Evolutionary conservation across 2,113 vertebrate species (phyloP).

Genomic region (Nothocercus julius): DNA sequence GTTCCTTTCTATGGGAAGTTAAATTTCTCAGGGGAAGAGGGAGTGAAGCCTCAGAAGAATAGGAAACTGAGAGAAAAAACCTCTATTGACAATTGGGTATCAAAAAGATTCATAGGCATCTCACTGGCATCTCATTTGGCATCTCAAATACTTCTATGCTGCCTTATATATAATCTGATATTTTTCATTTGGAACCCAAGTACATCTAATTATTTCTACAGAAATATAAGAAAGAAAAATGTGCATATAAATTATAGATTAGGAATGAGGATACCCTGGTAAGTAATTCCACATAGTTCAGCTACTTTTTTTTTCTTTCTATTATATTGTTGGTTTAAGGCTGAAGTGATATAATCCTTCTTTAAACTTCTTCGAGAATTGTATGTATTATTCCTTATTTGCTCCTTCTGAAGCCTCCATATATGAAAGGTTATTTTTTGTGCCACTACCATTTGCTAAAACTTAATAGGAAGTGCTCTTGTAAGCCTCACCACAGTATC

Average conservation of each 20-base stretch:
- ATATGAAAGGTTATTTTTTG: slow-evolving; percentile 79
- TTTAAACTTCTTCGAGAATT: slow-evolving; percentile 66
- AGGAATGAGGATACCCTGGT: slow-evolving; percentile 17
- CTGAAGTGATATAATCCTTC: slow-evolving; percentile 65
- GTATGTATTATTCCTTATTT: slow-evolving; percentile 72
- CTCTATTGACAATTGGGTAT: slow-evolving; percentile 22
- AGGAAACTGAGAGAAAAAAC: slow-evolving; percentile 61
- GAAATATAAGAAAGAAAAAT: slow-evolving; percentile 46
- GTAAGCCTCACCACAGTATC: slow-evolving; percentile 69
- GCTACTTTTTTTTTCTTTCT: slow-evolving; percentile 5
- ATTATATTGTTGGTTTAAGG: slow-evolving; percentile 59
- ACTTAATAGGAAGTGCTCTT: slow-evolving; percentile 78
- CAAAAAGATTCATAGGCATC: slow-evolving; percentile 20
- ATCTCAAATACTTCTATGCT: slow-evolving; percentile 21
- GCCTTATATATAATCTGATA: slow-evolving; percentile 32
- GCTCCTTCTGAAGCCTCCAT: slow-evolving; percentile 64
- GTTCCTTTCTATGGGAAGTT: neutral
- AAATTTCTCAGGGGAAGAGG: slow-evolving; percentile 16
- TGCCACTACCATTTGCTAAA: slow-evolving; percentile 68
- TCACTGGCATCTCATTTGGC: no score
- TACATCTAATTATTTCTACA: slow-evolving; percentile 55
- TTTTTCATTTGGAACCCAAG: slow-evolving; percentile 33
- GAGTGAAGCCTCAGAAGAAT: slow-evolving; percentile 24
- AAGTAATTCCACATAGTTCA: slow-evolving; percentile 42
- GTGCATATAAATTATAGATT: slow-evolving; percentile 62